These are phyloP conservation scores for Saccostrea echinata DNA, from an alignment of 1,140 invertebrate genomes.

Conservation along the genomic window DNA sequence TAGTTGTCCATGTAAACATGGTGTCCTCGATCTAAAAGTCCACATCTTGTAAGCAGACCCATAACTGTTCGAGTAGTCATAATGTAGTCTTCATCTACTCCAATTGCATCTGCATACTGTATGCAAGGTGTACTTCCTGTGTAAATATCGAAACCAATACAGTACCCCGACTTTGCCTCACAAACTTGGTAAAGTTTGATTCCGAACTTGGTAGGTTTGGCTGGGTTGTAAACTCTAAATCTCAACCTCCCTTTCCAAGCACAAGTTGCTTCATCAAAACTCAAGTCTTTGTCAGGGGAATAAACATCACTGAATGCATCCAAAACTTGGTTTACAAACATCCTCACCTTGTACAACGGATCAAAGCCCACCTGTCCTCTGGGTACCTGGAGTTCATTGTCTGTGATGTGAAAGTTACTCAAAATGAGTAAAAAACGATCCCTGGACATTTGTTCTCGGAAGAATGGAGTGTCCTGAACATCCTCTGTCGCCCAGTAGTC, in stretches of 20 bases:
- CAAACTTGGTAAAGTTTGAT: conserved; percentile 52
- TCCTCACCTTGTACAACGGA: conserved; percentile 45
- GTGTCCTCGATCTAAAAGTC: conserved; percentile 54
- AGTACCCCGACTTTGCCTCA: conserved; percentile 37
- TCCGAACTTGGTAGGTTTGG: conserved; percentile 50
- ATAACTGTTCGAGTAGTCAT: conserved; percentile 47
- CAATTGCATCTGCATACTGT: conserved; percentile 36
- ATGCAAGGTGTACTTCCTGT: conserved; percentile 20
- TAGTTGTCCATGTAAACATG: conserved; percentile 61
- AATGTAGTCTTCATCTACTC: conserved; percentile 39
- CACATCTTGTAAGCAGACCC: conserved; percentile 51
- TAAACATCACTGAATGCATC: conserved; percentile 54
- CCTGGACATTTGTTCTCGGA: conserved; percentile 41
- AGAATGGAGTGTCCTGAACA: conserved; percentile 45
- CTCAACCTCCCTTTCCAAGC: conserved; percentile 51
- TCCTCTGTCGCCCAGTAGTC: conserved; percentile 46
- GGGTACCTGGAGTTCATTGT: conserved; percentile 47
- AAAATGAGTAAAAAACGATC: conserved; percentile 49
- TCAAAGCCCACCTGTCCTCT: conserved; percentile 41
- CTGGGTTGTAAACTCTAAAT: conserved; percentile 54
- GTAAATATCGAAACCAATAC: conserved; percentile 49
- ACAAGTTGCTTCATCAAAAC: conserved; percentile 62
- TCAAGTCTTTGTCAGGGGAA: conserved; percentile 46
- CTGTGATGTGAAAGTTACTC: conserved; percentile 44
- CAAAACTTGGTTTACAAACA: conserved; percentile 44